phyloP scores from a whole-genome alignment of 2,888 invertebrate species.

The Priapulus caudatus region DNA sequence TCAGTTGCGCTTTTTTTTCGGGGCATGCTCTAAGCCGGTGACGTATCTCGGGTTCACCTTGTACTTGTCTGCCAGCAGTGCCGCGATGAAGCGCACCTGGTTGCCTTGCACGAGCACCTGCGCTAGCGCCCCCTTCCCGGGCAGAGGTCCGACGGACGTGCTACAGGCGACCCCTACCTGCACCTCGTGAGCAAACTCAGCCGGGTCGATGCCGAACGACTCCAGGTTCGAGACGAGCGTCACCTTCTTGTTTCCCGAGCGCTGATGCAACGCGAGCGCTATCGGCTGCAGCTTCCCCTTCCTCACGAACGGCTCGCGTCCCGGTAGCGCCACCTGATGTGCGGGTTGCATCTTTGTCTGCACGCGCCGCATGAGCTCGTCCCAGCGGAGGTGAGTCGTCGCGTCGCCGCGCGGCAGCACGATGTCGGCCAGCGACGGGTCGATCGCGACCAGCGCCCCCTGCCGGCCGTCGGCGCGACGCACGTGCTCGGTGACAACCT shows the following conservation, averaged over 20 bases:
- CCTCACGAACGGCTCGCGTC: slow-evolving; percentile 43
- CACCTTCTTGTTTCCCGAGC: slow-evolving; percentile 77
- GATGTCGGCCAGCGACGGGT: slow-evolving; percentile 44
- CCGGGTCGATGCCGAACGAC: slow-evolving; percentile 64
- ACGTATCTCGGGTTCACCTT: background rate
- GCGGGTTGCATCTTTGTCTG: slow-evolving; percentile 57
- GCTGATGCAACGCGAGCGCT: slow-evolving; percentile 58
- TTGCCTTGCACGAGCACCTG: slow-evolving; percentile 82
- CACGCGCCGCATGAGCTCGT: slow-evolving; percentile 50
- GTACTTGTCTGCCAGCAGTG: slow-evolving; percentile 43
- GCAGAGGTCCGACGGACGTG: slow-evolving; percentile 59
- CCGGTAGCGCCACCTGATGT: slow-evolving; percentile 48
- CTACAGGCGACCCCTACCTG: slow-evolving; percentile 77
- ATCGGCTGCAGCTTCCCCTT: slow-evolving; percentile 64
- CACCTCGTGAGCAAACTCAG: slow-evolving; percentile 64
- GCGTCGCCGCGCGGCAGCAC: slow-evolving; percentile 37
- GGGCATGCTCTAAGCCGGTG: background rate
- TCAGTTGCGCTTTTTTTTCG: background rate
- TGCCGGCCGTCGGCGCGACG: slow-evolving; percentile 50
- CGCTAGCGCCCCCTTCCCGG: slow-evolving; percentile 49
- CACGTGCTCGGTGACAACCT: slow-evolving; percentile 58
- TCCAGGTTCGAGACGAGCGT: slow-evolving; percentile 81
- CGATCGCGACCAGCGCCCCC: slow-evolving; percentile 44
- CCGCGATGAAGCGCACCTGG: slow-evolving; percentile 54
- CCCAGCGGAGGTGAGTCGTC: slow-evolving; percentile 48